A percentile compares a stretch with the other conserved stretches of the same genome.
Conservation (phyloP, 2,797 vertebrate species). For the Emys orbicularis region DNA sequence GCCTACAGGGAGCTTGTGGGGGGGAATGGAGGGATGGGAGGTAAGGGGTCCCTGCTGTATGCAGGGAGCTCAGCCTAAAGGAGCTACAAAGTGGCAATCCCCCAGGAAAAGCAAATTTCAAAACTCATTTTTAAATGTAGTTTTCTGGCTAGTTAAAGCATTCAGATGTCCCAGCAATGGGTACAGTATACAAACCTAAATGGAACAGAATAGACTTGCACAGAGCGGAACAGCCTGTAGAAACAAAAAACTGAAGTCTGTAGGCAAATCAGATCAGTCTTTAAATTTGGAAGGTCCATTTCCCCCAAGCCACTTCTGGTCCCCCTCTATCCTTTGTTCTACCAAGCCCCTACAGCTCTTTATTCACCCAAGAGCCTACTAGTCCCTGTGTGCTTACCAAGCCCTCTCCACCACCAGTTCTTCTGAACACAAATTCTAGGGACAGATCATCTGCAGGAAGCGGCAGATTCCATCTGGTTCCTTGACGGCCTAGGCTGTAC, state of each 20-base stretch:
- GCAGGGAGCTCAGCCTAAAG: too few relatives aligned
- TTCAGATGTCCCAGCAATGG: not conserved
- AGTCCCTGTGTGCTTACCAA: not conserved
- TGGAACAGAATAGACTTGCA: constrained; percentile 45
- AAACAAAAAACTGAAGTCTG: constrained; percentile 42
- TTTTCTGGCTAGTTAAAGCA: constrained; percentile 14
- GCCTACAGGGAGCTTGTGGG: too few relatives aligned
- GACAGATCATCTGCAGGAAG: not conserved
- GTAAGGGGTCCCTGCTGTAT: too few relatives aligned
- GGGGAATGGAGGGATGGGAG: too few relatives aligned
- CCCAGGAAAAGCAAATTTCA: too few relatives aligned
- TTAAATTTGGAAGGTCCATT: not conserved
- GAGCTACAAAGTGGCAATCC: too few relatives aligned
- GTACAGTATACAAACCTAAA: constrained; percentile 27
- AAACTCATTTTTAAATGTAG: constrained; percentile 7
- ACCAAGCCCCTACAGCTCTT: not conserved
- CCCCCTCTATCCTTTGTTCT: not conserved
- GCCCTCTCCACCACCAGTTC: not conserved
- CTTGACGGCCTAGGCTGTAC: not conserved
- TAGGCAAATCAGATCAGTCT: constrained; percentile 39
- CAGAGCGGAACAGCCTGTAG: not conserved
- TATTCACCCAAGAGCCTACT: not conserved
- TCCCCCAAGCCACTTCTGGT: not conserved
- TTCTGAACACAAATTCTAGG: constrained; percentile 4
- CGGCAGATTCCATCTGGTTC: not conserved